phyloP scores from a whole-genome alignment of 2,797 vertebrate genomes.

The Aselliscus stoliczkanus region DNA sequence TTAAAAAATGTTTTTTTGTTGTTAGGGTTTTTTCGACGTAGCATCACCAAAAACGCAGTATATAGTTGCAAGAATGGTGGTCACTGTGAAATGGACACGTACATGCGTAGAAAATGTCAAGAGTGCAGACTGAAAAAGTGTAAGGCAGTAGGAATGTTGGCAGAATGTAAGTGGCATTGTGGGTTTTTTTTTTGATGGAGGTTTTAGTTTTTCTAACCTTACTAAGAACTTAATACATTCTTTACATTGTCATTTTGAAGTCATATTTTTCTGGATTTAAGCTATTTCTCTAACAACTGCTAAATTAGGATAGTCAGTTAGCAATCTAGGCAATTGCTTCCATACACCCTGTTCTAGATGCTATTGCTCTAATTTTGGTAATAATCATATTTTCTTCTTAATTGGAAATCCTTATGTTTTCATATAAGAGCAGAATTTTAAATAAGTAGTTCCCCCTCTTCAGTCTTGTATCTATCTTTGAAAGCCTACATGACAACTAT shows the following conservation, averaged over 20 bases:
- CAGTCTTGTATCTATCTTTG: not conserved
- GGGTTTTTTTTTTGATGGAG: not conserved
- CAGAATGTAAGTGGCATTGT: slow-evolving; percentile 88
- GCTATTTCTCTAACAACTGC: not conserved
- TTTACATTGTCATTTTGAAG: not conserved
- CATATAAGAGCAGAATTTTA: slow-evolving; percentile 5
- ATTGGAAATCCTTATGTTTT: not conserved
- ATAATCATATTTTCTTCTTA: not conserved
- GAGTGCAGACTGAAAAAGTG: slow-evolving; percentile 95
- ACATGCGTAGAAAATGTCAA: slow-evolving; percentile 96
- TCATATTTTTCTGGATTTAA: not conserved
- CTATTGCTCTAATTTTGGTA: slow-evolving; percentile 1
- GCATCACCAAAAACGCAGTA: slow-evolving; percentile 93
- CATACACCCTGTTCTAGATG: not conserved
- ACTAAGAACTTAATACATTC: not conserved
- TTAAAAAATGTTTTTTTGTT: not conserved
- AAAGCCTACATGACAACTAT: too few relatives aligned
- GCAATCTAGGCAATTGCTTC: not conserved
- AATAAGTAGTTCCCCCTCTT: not conserved
- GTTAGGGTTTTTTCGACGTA: slow-evolving; percentile 92
- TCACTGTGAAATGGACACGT: slow-evolving; percentile 97
- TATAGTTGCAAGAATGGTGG: slow-evolving; percentile 95
- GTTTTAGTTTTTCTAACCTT: not conserved
- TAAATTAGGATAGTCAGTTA: not conserved
- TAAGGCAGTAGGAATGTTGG: slow-evolving; percentile 95